phyloP scores from a whole-genome alignment of 2,888 invertebrate genomes.

The Protula sp. region DNA sequence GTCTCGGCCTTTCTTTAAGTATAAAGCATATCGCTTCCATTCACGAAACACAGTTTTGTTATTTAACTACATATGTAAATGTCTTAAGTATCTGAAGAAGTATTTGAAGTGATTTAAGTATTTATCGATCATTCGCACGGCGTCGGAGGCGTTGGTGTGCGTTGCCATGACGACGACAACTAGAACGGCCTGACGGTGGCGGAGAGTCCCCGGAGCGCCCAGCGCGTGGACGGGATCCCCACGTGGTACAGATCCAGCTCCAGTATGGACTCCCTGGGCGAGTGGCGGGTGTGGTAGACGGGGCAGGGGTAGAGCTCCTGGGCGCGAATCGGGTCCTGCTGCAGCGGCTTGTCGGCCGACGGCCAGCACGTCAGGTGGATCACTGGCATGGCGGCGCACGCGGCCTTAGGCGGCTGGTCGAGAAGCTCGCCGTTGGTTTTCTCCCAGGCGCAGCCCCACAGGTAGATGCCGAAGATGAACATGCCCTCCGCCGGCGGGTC shows the following conservation, averaged over 20 bases:
- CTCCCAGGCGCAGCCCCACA: slow-evolving; percentile 54
- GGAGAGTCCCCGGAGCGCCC: slow-evolving; percentile 49
- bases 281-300: slow-evolving; percentile 43
- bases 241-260: slow-evolving; percentile 47
- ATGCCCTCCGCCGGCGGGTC: slow-evolving; percentile 54
- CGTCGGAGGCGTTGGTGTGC: too few species aligned
- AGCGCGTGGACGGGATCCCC: slow-evolving; percentile 42
- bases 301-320: slow-evolving; percentile 49
- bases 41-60: too few species aligned
- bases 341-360: slow-evolving; percentile 37
- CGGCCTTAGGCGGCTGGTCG: slow-evolving; percentile 44
- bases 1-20: too few species aligned
- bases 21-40: too few species aligned
- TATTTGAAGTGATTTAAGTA: too few species aligned
- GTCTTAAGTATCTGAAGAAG: too few species aligned
- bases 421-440: slow-evolving; percentile 50
- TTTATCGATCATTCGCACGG: too few species aligned
- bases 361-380: slow-evolving; percentile 51
- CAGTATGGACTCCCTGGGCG: slow-evolving; percentile 35
- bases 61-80: too few species aligned
- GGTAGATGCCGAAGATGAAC: slow-evolving; percentile 51
- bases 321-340: slow-evolving; percentile 30
- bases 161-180: too few species aligned
- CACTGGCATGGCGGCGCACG: slow-evolving; percentile 45
- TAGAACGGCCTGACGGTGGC: slow-evolving; percentile 51